phyloP scores from a whole-genome alignment of 2,797 vertebrate genomes.

The Gymnoscopelus microlampas region DNA sequence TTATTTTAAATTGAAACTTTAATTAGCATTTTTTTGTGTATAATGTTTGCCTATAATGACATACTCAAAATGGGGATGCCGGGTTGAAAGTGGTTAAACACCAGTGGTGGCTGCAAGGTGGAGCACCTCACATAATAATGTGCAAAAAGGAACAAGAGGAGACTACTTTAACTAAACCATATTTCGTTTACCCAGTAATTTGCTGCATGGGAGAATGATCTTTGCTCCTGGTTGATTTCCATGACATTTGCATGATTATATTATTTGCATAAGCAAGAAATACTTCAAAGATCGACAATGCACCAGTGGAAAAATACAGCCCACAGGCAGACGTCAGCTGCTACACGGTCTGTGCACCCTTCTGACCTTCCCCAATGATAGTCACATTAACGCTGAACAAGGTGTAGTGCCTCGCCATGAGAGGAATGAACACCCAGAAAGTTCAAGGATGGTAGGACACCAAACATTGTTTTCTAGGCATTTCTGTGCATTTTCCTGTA shows the following conservation, averaged over 20 bases:
- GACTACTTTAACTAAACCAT: slow-evolving; percentile 26
- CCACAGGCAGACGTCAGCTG: slow-evolving; percentile 55
- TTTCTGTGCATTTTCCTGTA: background rate
- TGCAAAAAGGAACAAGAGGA: background rate
- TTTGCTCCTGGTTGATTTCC: slow-evolving; percentile 52
- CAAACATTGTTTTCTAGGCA: slow-evolving; percentile 1
- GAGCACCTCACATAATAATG: background rate
- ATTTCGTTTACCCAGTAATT: slow-evolving; percentile 32
- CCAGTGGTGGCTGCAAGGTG: too few species aligned
- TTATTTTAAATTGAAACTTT: too few species aligned
- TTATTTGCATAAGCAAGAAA: slow-evolving; percentile 42
- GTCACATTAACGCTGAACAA: slow-evolving; percentile 6
- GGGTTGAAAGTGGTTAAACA: too few species aligned
- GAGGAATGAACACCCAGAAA: slow-evolving; percentile 30
- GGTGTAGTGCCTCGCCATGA: slow-evolving; percentile 25
- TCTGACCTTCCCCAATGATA: slow-evolving; percentile 38
- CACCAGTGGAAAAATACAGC: slow-evolving; percentile 45
- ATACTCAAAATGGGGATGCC: too few species aligned
- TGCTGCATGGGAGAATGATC: slow-evolving; percentile 27
- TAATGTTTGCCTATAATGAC: too few species aligned
- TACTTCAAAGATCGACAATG: slow-evolving; percentile 59
- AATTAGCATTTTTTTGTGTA: too few species aligned
- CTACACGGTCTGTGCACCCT: slow-evolving; percentile 45
- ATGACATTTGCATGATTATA: slow-evolving; percentile 52
- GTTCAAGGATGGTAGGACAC: slow-evolving; percentile 33